phyloP scores from a whole-genome alignment of 2,888 invertebrate species.

The Tetragonisca angustula region DNA sequence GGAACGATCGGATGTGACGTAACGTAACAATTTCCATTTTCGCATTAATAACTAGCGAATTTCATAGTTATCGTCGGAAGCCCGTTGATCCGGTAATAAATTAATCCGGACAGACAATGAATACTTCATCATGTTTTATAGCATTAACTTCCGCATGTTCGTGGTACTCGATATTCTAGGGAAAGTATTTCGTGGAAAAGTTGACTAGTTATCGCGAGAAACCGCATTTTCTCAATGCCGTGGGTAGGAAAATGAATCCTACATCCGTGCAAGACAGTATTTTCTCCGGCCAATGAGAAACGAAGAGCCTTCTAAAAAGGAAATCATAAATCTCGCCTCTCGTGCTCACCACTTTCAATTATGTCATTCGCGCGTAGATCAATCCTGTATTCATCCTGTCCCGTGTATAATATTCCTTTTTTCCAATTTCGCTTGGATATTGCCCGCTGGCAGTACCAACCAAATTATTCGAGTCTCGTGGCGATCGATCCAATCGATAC shows the following conservation, averaged over 20 bases:
- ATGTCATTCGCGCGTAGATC: slow-evolving; percentile 18
- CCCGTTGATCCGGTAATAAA: slow-evolving; percentile 13
- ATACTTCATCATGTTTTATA: slow-evolving; percentile 34
- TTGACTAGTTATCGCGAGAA: neutral
- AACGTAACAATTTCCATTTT: slow-evolving; percentile 23
- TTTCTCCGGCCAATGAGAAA: slow-evolving; percentile 1
- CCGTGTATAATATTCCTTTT: neutral
- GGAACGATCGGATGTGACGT: neutral
- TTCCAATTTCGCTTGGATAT: neutral
- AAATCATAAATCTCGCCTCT: slow-evolving; percentile 48
- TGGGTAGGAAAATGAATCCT: slow-evolving; percentile 4
- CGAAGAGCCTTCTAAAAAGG: slow-evolving; percentile 10
- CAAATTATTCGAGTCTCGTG: slow-evolving; percentile 2
- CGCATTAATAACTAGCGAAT: slow-evolving; percentile 19
- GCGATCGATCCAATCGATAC: neutral
- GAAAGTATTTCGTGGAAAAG: neutral
- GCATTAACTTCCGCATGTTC: slow-evolving; percentile 11
- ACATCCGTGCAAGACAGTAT: slow-evolving; percentile 53
- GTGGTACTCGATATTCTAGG: neutral
- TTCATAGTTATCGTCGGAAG: neutral
- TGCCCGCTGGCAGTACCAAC: neutral
- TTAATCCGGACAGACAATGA: slow-evolving; percentile 32
- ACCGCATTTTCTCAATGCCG: neutral
- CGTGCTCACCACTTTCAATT: slow-evolving; percentile 13
- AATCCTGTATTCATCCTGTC: slow-evolving; percentile 10